Conservation (phyloP, 2,888 invertebrate species). For the Eubasilissa splendida region DNA sequence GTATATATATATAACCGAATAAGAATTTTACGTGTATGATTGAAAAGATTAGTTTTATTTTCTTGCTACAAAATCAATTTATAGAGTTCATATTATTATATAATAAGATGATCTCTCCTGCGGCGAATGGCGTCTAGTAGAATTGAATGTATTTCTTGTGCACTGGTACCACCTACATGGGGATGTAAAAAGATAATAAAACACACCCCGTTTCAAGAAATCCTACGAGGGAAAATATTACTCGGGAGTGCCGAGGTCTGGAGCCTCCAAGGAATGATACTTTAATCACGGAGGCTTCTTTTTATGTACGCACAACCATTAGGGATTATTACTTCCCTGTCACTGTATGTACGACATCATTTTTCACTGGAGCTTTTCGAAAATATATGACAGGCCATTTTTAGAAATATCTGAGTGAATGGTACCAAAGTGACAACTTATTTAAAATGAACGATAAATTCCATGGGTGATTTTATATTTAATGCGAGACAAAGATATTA, state of each 20-base stretch:
- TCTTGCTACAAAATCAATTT: too few species aligned
- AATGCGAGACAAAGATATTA: neutral
- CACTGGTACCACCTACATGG: too few species aligned
- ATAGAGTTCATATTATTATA: too few species aligned
- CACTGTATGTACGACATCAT: neutral
- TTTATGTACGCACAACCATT: conserved; percentile 9
- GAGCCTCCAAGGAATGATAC: neutral
- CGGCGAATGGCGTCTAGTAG: too few species aligned
- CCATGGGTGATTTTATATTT: neutral
- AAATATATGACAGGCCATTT: conserved; percentile 5
- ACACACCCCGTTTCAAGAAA: neutral
- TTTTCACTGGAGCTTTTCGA: neutral
- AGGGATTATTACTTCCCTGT: conserved; percentile 5
- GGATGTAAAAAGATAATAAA: too few species aligned
- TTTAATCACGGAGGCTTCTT: neutral
- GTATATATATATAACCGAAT: too few species aligned
- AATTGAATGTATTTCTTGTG: too few species aligned
- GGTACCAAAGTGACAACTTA: neutral
- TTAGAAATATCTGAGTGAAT: neutral
- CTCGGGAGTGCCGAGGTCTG: neutral
- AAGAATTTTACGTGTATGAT: too few species aligned
- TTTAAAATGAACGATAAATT: neutral
- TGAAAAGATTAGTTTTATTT: too few species aligned
- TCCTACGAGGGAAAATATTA: neutral
- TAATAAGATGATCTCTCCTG: too few species aligned